A percentile compares a stretch with the other conserved stretches of the same genome.
Evolutionary conservation across 2,113 vertebrate species (phyloP).

Genomic region (Orientallactaga bullata): DNA sequence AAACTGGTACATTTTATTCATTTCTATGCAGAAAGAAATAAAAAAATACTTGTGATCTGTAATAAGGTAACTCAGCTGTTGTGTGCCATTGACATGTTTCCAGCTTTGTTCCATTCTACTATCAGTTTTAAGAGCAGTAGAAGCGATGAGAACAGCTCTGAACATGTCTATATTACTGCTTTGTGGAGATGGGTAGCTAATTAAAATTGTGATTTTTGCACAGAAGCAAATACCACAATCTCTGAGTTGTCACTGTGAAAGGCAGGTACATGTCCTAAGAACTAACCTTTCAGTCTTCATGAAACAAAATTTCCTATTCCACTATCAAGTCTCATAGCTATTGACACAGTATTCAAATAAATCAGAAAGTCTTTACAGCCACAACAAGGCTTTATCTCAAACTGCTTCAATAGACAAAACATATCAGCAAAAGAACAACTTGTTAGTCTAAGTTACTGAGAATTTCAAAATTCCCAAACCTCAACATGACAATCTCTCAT

Average conservation of each 20-base stretch:
- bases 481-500: slow-evolving; percentile 28
- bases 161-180: not conserved
- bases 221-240: not conserved
- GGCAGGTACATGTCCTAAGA: not conserved
- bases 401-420: not conserved
- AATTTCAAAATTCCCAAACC: slow-evolving; percentile 22
- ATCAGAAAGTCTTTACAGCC: not conserved
- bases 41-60: not conserved
- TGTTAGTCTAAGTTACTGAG: not conserved
- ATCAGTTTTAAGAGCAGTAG: not conserved
- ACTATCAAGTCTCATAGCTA: not conserved
- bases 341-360: slow-evolving; percentile 51
- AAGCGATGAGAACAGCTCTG: not conserved
- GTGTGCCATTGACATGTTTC: not conserved
- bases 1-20: not conserved
- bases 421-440: slow-evolving; percentile 58
- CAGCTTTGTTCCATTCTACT: not conserved
- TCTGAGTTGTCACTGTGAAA: not conserved
- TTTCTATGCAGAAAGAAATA: not conserved
- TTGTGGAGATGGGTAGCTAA: not conserved
- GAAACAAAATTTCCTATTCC: not conserved
- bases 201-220: slow-evolving; percentile 32
- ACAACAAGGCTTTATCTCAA: slow-evolving; percentile 45
- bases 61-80: not conserved
- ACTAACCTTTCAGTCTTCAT: not conserved